Conservation (phyloP, 2,797 vertebrate genomes). For the Eptatretus atami region DNA sequence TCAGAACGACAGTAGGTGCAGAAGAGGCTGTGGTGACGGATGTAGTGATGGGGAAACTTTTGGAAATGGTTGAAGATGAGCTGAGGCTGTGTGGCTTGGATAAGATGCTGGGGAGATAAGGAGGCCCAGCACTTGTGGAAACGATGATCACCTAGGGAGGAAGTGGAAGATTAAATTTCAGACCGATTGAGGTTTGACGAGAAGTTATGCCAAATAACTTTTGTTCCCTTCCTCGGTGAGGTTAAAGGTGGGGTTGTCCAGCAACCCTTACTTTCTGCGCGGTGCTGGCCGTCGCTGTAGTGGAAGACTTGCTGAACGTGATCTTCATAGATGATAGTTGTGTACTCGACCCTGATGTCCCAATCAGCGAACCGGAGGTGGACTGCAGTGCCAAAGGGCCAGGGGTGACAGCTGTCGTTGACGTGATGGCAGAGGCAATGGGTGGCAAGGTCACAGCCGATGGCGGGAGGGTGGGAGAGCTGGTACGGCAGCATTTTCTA, state of each 20-base stretch:
- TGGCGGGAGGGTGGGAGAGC: slow-evolving; percentile 31
- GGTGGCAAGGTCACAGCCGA: not conserved
- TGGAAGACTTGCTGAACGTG: slow-evolving; percentile 86
- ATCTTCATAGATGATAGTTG: slow-evolving; percentile 99
- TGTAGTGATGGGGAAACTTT: slow-evolving; percentile 31
- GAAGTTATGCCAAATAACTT: no score
- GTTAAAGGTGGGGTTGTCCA: not conserved
- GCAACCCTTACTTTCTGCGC: slow-evolving; percentile 55
- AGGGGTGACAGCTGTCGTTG: slow-evolving; percentile 45
- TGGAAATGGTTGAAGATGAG: slow-evolving; percentile 34
- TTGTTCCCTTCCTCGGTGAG: no score
- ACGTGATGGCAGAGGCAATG: slow-evolving; percentile 28
- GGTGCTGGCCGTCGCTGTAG: slow-evolving; percentile 62
- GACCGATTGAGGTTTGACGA: no score
- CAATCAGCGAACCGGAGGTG: slow-evolving; percentile 6
- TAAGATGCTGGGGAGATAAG: slow-evolving; percentile 88
- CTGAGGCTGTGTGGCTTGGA: slow-evolving; percentile 61
- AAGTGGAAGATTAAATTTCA: not conserved
- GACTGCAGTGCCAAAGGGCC: slow-evolving; percentile 54
- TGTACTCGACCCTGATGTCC: slow-evolving; percentile 48
- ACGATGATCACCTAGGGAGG: slow-evolving; percentile 66
- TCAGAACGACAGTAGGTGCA: slow-evolving; percentile 66
- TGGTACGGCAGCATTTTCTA: slow-evolving; percentile 68
- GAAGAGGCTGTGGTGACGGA: slow-evolving; percentile 46
- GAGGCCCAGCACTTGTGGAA: slow-evolving; percentile 88